Base-by-base conservation (phyloP, 2,888 invertebrate species). In the Orthonevra nobilis region DNA sequence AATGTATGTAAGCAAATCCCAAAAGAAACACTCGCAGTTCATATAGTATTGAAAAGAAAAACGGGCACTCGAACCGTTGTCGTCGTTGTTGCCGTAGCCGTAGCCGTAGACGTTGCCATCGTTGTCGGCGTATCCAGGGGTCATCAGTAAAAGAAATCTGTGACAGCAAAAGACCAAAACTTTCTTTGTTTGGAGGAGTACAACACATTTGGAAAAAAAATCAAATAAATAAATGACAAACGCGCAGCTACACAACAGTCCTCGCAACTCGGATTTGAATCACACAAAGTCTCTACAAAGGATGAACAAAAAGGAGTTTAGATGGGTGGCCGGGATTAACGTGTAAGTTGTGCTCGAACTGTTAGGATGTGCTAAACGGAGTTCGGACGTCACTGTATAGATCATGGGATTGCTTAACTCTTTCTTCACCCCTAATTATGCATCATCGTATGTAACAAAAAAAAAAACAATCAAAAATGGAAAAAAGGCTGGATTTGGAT, bases 141-240 rank as follows among this genome's bases (percentile, higher is more conserved):
- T 79, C 79, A 79, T 79, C 79, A 58, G 66, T 42, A 73, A 73
- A 66, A 68, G 73, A 66, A 68, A 73, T 79, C 79, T 73, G 52
- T 79, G 79, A 73, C 73, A 79, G 79, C 54, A 72, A 42, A n/a
- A 68, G 28, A 73, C 66, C 61, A 61, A 79, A 79, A 79, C 79
- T 79, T 72, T 79, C 79, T 79, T 79, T 79, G 79, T 79, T 72
- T 42, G 46, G 15, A 10, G 48, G 46, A 70, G 70, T 60, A 77
- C n/a, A n/a, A n/a, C n/a, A n/a, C n/a, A n/a, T n/a, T n/a, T n/a
- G n/a, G 50, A 60, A 60, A 26, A 28, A 32, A 10, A 34, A 50
- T 30, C 19, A 26, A 23, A 10, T 48, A 12, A 42, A 54, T 15
- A 52, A 52, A 36, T 56, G 38, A 58, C 46, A 32, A 30, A 54